These are phyloP conservation scores for Chelon labrosus DNA, from an alignment of 2,797 vertebrate species.

Conservation along the genomic window DNA sequence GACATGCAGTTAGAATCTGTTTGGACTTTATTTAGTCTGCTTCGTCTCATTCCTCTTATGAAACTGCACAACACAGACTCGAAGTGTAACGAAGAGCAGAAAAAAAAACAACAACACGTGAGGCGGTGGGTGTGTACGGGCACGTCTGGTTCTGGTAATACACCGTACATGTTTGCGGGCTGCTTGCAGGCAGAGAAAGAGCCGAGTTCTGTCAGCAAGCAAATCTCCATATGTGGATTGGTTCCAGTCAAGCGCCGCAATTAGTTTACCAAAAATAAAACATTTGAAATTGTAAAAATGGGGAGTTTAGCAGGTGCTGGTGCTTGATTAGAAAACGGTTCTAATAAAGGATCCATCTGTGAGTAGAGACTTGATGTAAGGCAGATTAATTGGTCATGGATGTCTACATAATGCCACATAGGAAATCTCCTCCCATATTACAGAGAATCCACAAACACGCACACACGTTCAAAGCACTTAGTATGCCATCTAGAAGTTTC, in stretches of 20 bases:
- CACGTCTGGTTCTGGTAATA: conserved; percentile 49
- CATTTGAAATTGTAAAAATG: conserved; percentile 76
- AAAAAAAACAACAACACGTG: conserved; percentile 17
- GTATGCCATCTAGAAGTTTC: conserved; percentile 85
- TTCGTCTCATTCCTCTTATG: conserved; percentile 40
- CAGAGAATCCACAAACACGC: conserved; percentile 66
- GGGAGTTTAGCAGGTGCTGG: conserved; percentile 80
- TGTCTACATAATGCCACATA: conserved; percentile 86
- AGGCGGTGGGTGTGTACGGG: conserved; percentile 16
- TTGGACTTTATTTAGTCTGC: conserved; percentile 61
- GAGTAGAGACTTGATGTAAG: conserved; percentile 84
- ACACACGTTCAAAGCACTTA: conserved; percentile 73
- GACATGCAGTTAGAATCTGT: conserved; percentile 48
- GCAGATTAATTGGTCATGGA: conserved; percentile 85
- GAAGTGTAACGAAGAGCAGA: conserved; percentile 18
- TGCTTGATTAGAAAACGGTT: conserved; percentile 81
- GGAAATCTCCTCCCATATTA: conserved; percentile 83
- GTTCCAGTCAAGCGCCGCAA: conserved; percentile 80
- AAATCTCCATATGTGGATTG: conserved; percentile 76
- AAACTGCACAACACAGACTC: conserved; percentile 19
- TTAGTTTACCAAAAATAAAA: conserved; percentile 82
- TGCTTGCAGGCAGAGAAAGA: conserved; percentile 45
- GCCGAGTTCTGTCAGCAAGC: conserved; percentile 57
- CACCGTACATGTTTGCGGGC: conserved; percentile 48
- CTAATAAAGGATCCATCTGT: conserved; percentile 86